phyloP scores from a whole-genome alignment of 2,888 invertebrate species.

The Tipula lateralis region DNA sequence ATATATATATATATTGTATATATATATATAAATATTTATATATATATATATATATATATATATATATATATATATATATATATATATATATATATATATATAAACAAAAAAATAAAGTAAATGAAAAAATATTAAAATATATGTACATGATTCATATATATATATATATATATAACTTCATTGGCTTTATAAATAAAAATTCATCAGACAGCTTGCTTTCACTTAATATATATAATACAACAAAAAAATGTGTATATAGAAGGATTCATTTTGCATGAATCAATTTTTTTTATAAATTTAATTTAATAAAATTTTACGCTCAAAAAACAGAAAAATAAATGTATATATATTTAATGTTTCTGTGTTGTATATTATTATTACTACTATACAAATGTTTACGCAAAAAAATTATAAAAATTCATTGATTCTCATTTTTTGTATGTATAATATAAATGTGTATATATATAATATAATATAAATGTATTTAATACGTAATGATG shows the following conservation, averaged over 20 bases:
- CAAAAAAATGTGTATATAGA: too few relatives aligned
- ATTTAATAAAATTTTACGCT: not conserved
- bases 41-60: not conserved
- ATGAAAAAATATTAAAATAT: not conserved
- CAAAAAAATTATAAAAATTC: conserved; percentile 15
- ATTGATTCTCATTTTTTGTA: not conserved
- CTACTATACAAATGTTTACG: conserved; percentile 11
- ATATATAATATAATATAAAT: not conserved
- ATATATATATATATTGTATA: not conserved
- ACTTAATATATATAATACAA: not conserved
- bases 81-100: not conserved
- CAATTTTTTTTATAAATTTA: not conserved
- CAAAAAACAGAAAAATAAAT: too few relatives aligned
- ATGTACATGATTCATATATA: not conserved
- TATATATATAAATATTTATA: not conserved
- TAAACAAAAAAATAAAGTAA: not conserved
- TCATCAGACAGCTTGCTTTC: not conserved
- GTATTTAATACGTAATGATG: not conserved
- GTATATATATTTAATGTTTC: not conserved
- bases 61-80: not conserved
- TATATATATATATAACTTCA: not conserved
- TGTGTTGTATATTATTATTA: not conserved
- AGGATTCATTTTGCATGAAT: not conserved
- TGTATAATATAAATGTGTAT: not conserved
- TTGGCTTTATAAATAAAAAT: not conserved